Evolutionary conservation across 2,113 vertebrate genomes (phyloP).

Genomic region (Festucalex cinctus): DNA sequence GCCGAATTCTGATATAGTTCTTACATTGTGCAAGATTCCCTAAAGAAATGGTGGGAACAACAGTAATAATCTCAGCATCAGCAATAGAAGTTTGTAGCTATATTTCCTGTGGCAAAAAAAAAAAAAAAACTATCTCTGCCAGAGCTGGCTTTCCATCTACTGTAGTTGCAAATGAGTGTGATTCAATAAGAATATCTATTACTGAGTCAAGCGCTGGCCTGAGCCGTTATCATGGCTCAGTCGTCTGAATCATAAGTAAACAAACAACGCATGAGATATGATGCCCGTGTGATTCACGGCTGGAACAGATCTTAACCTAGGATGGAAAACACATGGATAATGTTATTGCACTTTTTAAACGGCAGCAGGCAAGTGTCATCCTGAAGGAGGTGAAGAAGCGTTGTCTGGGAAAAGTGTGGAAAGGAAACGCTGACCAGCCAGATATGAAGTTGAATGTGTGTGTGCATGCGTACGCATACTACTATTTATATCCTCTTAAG

Average conservation of each 20-base stretch:
- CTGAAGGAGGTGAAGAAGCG: background rate
- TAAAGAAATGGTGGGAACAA: background rate
- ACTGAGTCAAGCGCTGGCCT: slow-evolving; percentile 4
- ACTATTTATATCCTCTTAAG: slow-evolving; percentile 68
- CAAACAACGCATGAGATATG: background rate
- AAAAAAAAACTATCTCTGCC: background rate
- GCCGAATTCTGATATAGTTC: background rate
- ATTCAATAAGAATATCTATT: slow-evolving; percentile 22
- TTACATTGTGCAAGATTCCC: background rate
- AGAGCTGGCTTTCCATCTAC: slow-evolving; percentile 2
- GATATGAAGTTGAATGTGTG: slow-evolving; percentile 49
- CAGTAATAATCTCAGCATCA: background rate
- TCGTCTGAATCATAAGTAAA: slow-evolving; percentile 5
- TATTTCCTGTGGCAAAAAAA: background rate
- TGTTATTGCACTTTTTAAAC: background rate
- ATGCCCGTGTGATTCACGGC: background rate
- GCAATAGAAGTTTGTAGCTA: background rate
- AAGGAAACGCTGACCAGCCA: slow-evolving; percentile 29
- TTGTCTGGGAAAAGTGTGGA: slow-evolving; percentile 28
- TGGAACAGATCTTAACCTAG: background rate
- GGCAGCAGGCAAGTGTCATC: background rate
- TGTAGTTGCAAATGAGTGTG: slow-evolving; percentile 6
- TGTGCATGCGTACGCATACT: slow-evolving; percentile 41
- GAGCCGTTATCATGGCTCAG: slow-evolving; percentile 12
- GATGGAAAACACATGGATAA: background rate